These are phyloP conservation scores for Sternotherus odoratus DNA, from an alignment of 2,797 vertebrate species.

Conservation along the genomic window DNA sequence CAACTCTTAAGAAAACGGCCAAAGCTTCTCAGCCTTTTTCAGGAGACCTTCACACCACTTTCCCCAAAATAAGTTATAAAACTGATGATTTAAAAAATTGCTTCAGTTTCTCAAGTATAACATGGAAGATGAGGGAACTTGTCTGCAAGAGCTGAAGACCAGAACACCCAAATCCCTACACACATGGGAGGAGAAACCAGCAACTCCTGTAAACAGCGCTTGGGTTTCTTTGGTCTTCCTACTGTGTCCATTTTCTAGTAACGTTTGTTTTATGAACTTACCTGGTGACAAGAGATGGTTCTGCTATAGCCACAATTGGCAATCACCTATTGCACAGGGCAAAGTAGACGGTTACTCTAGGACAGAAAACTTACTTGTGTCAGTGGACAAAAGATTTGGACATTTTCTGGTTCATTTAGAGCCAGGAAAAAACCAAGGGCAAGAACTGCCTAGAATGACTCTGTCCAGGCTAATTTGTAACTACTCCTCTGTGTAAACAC, in stretches of 20 bases:
- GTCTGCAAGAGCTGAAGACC: neutral
- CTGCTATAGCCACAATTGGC: neutral
- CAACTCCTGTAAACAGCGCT: neutral
- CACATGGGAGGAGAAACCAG: neutral
- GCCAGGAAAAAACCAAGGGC: neutral
- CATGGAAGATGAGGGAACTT: neutral
- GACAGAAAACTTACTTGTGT: neutral
- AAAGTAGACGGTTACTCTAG: neutral
- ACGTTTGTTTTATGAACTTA: neutral
- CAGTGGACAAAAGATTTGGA: neutral
- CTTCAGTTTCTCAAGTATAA: neutral
- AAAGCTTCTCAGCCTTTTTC: neutral
- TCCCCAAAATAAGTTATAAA: neutral
- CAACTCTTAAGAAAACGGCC: neutral
- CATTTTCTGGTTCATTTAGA: neutral
- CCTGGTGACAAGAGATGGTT: neutral
- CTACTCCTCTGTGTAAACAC: neutral
- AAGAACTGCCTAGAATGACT: neutral
- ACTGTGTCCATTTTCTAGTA: neutral
- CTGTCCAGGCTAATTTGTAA: rapidly evolving
- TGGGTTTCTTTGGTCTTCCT: neutral
- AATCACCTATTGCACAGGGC: neutral
- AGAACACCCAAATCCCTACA: neutral
- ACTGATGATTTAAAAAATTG: neutral
- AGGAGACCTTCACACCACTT: neutral